Base-by-base conservation (phyloP, 2,113 vertebrate species). In the Hydrolagus affinis region DNA sequence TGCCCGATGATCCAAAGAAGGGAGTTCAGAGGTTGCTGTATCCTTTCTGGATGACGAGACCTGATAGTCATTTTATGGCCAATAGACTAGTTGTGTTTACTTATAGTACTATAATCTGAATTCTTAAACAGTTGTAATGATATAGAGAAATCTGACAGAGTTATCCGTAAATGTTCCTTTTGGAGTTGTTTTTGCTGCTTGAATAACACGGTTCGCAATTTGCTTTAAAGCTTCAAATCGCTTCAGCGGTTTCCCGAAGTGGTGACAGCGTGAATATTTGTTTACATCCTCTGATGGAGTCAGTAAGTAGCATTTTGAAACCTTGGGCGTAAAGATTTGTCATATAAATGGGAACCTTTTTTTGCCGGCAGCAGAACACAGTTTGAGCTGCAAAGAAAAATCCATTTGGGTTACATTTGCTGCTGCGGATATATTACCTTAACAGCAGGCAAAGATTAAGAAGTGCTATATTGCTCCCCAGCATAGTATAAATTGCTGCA, bases 391-490 rank as follows among this genome's bases (percentile, higher is more conserved):
- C 89, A 91, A 87, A 87, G 64, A 90, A 90, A 91, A 90, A 89
- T 86, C 89, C 89, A 91, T 93, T 94, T 66, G 92, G 89, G 89
- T 89, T 91, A 92, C 92, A 92, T 92, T 91, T 88, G 90, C 87
- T 91, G 89, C 87, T 88, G 91, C 92, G 89, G 87, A 87, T 90
- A 87, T 90, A 88, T 89, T 90, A 87, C 91, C 87, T 89, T 87
- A 88, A 91, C 89, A 88, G 86, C 86, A 59, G 86, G 86, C 88
- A 89, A 85, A 91, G 90, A 91, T 91, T 91, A 92, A 90, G 89
- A 89, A 89, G 74, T 83, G 69, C 90, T 89, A 91, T 88, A 89
- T 86, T 30, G 68, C 85, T 73, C 87, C 88, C 87, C 28, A 88
- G 85, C 87, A 90, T 85, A 88, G 92, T 91, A 88, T 87, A 90